A percentile compares a stretch with the other conserved stretches of the same genome.
phyloP scores from a whole-genome alignment of 2,888 invertebrate genomes.

The Lamellibrachia satsuma region DNA sequence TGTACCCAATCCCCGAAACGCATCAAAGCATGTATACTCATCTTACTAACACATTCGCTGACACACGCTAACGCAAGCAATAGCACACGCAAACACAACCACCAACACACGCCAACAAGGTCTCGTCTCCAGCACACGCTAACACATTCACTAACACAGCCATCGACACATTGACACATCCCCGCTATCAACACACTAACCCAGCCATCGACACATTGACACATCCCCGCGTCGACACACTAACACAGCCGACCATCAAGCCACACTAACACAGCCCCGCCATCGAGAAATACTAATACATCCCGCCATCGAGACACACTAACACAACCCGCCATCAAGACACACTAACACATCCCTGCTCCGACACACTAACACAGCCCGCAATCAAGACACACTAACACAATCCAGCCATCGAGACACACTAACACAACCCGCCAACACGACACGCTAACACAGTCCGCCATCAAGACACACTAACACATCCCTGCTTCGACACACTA shows the following conservation, averaged over 20 bases:
- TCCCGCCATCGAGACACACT: background rate
- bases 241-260: background rate
- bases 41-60: background rate
- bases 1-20: no score
- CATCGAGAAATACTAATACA: no score
- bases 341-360: background rate
- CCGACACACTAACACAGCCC: background rate
- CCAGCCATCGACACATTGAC: background rate
- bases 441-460: background rate
- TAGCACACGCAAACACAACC: background rate
- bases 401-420: background rate
- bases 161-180: background rate
- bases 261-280: no score
- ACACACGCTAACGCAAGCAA: background rate
- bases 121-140: background rate
- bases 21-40: no score
- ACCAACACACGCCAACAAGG: background rate
- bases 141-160: background rate
- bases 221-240: background rate
- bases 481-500: background rate
- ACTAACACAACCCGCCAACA: background rate
- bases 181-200: background rate
- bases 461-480: no score
- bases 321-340: background rate
- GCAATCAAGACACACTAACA: background rate